Evolutionary conservation across 2,888 invertebrate genomes (phyloP), one percentile per base, ranked within the genome.

Genomic region (Monopis laevigella): DNA sequence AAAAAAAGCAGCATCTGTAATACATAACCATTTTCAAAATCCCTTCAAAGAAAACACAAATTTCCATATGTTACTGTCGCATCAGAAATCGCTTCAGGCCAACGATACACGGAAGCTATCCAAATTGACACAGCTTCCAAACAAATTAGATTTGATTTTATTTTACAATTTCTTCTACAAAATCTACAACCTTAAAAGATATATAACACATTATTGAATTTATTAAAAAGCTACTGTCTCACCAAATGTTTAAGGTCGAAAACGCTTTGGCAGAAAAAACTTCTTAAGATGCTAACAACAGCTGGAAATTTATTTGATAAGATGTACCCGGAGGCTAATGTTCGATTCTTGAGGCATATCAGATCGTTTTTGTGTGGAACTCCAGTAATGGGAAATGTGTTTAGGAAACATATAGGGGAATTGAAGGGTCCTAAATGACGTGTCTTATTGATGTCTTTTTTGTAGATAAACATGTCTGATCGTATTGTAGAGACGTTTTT

Each of bases 341-440:
- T 71, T 73, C 73, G 72, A 75, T 77, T 69, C 69, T 61, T 72
- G 73, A 75, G 70, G 68, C 70, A 61, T 65, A 71, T 66, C 70
- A 63, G 67, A 73, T 66, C 68, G 60, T 60, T 57, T 55, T 51
- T 41, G 36, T 54, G 46, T 48, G 49, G 36, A 35, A 44, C 47
- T 50, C 51, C 51, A 54, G 60, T 61, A 58, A 62, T 61, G 62
- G 56, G 54, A 49, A 53, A 54, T 51, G 52, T 52, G 56, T 50
- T 55, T 54, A 51, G 53, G 36, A 26, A 40, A 41, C 39, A 29
- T 16, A 42, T 39, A 34, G 42, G 42, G 44, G 39, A 21, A 42
- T 39, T 38, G 55, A 52, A 54, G 55, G 55, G 56, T 50, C 58
- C 54, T 57, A 58, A 66, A 64, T 65, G 65, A 64, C 54, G 53